These are phyloP conservation scores for Tinamus major DNA, from an alignment of 2,797 vertebrate species.

Conservation along the genomic window DNA sequence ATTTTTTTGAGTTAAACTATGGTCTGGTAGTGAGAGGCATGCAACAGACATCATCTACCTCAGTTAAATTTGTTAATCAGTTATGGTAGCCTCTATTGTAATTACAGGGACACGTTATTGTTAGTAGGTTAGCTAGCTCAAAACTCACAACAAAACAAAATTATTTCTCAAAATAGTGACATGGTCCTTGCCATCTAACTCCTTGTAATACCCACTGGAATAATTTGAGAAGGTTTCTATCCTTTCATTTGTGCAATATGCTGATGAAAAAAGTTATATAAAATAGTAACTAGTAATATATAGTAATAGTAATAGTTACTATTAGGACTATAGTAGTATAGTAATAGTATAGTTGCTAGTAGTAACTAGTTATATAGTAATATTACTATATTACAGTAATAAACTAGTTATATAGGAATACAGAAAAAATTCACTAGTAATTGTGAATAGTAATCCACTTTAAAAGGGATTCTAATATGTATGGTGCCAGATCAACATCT, in stretches of 20 bases:
- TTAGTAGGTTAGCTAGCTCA: background rate
- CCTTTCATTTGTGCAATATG: rapidly evolving
- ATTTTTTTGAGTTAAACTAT: background rate
- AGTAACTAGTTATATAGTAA: no score
- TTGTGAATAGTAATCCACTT: background rate
- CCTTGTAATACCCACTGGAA: background rate
- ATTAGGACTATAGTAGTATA: no score
- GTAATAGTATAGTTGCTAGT: no score
- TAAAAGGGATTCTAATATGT: background rate
- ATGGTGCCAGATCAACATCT: rapidly evolving
- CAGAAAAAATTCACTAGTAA: no score
- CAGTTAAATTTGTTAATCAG: background rate
- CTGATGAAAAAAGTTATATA: background rate
- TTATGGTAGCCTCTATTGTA: background rate
- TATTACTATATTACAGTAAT: no score
- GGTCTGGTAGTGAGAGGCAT: background rate
- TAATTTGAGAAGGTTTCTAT: background rate
- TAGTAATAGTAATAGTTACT: no score
- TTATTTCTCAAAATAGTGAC: background rate
- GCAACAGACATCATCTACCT: background rate
- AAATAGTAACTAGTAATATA: background rate
- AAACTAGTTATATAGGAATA: no score
- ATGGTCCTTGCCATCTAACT: background rate
- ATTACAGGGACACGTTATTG: background rate
- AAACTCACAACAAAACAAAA: background rate